These are phyloP conservation scores for Mormyrops attenuatus DNA, from an alignment of 2,797 vertebrate genomes.

Conservation along the genomic window DNA sequence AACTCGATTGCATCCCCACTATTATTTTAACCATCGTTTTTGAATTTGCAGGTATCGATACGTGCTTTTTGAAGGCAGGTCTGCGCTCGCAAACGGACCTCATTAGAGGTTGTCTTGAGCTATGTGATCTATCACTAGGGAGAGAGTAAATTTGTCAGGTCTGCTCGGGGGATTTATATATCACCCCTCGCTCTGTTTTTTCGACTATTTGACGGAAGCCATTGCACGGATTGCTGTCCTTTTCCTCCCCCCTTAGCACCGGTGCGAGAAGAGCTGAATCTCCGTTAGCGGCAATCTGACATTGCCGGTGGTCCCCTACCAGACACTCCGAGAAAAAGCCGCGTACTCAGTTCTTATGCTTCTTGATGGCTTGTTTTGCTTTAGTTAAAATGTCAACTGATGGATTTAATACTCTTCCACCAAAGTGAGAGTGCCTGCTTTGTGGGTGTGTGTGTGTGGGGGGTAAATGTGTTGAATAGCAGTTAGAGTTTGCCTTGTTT, in stretches of 20 bases:
- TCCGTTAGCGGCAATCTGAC: conserved; percentile 87
- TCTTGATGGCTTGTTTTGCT: conserved; percentile 22
- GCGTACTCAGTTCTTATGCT: conserved; percentile 50
- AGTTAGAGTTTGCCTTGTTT: conserved; percentile 31
- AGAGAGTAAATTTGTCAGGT: conserved; percentile 53
- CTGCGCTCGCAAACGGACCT: conserved; percentile 62
- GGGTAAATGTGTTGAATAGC: conserved; percentile 33
- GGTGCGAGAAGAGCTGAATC: conserved; percentile 70
- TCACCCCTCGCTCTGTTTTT: conserved; percentile 38
- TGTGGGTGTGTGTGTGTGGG: conserved; percentile 39
- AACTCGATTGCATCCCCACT: conserved; percentile 56
- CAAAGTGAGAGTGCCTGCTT: conserved; percentile 34
- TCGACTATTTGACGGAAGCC: conserved; percentile 80
- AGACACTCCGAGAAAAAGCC: conserved; percentile 57
- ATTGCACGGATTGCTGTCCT: conserved; percentile 77
- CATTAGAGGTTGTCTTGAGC: conserved; percentile 43
- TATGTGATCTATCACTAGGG: conserved; percentile 39
- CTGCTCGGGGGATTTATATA: conserved; percentile 45
- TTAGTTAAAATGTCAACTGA: conserved; percentile 36
- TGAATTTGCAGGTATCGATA: conserved; percentile 42
- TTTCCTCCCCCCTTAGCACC: conserved; percentile 47
- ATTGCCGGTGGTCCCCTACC: conserved; percentile 77
- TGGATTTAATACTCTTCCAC: conserved; percentile 36
- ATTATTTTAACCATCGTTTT: conserved; percentile 43
- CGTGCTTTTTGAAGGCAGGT: conserved; percentile 55